These are phyloP conservation scores for Dynastes hyllus DNA, from an alignment of 2,888 invertebrate genomes.

Conservation along the genomic window DNA sequence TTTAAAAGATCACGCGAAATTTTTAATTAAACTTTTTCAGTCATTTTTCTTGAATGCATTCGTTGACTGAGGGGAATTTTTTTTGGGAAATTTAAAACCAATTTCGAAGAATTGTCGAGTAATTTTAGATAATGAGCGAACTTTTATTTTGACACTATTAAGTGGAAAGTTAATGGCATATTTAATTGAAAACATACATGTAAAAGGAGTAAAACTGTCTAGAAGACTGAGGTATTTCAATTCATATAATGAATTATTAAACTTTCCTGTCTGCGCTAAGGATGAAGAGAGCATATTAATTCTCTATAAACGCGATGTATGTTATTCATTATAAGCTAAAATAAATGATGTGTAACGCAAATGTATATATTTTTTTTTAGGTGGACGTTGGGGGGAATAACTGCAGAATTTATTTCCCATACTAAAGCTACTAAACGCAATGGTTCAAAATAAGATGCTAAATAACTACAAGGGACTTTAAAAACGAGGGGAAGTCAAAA, in stretches of 20 bases:
- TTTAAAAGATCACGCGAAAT: conserved; percentile 18
- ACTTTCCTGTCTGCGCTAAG: neutral
- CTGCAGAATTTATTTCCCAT: no score
- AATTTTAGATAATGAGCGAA: conserved; percentile 33
- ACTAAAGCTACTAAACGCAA: no score
- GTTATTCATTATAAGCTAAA: neutral
- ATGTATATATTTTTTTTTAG: no score
- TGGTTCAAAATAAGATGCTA: no score
- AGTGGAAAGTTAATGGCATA: conserved; percentile 39
- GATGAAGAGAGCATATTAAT: conserved; percentile 6
- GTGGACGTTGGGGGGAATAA: no score
- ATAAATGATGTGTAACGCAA: no score
- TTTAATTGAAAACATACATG: conserved; percentile 19
- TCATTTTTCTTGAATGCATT: conserved; percentile 20
- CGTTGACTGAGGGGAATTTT: conserved; percentile 12
- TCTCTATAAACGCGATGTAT: conserved; percentile 1
- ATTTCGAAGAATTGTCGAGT: conserved; percentile 30
- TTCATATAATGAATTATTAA: conserved; percentile 10
- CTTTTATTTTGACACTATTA: conserved; percentile 41
- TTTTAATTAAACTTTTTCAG: no score
- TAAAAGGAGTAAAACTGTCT: conserved; percentile 6
- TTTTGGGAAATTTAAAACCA: conserved; percentile 28
- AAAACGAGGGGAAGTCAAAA: no score
- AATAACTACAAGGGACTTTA: no score
- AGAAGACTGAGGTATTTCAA: conserved; percentile 5